A percentile compares a stretch with the other conserved stretches of the same genome.
Evolutionary conservation across 2,888 invertebrate genomes (phyloP).

Genomic region (Archaeoteleia sp.): DNA sequence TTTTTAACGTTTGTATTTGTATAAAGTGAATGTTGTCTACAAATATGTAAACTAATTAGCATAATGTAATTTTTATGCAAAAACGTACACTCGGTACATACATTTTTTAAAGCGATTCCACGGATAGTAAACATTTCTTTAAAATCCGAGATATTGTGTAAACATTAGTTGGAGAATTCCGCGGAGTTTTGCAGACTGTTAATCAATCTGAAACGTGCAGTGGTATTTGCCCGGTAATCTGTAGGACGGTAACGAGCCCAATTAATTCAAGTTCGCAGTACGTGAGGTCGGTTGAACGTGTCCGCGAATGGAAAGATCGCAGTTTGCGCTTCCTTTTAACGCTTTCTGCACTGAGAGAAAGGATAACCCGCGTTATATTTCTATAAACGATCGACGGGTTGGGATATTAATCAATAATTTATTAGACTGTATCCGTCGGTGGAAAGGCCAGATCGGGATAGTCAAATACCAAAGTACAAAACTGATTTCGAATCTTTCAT

Average conservation of each 20-base stretch:
- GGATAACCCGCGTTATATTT: slow-evolving; percentile 30
- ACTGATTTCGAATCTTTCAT: slow-evolving; percentile 2
- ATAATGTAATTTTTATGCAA: too few species aligned
- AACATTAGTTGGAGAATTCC: too few species aligned
- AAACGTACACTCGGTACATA: too few species aligned
- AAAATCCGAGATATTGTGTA: too few species aligned
- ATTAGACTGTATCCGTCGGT: slow-evolving; percentile 26
- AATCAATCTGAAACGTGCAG: background rate
- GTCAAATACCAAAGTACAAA: slow-evolving; percentile 17
- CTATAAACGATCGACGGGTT: slow-evolving; percentile 26
- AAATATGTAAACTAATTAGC: too few species aligned
- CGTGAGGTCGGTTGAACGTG: slow-evolving; percentile 24
- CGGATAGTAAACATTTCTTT: too few species aligned
- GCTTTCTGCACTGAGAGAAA: slow-evolving; percentile 40
- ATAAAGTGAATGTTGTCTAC: too few species aligned
- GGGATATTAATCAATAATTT: slow-evolving; percentile 36
- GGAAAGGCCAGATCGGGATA: slow-evolving; percentile 17
- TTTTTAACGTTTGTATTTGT: too few species aligned
- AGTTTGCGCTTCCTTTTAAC: slow-evolving; percentile 40
- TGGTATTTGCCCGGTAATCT: background rate
- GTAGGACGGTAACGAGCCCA: slow-evolving; percentile 9
- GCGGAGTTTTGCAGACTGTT: too few species aligned
- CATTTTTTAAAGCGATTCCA: too few species aligned
- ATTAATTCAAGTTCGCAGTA: slow-evolving; percentile 22
- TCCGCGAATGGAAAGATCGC: slow-evolving; percentile 18